phyloP scores from a whole-genome alignment of 2,113 vertebrate genomes.

The Zosterops japonicus region DNA sequence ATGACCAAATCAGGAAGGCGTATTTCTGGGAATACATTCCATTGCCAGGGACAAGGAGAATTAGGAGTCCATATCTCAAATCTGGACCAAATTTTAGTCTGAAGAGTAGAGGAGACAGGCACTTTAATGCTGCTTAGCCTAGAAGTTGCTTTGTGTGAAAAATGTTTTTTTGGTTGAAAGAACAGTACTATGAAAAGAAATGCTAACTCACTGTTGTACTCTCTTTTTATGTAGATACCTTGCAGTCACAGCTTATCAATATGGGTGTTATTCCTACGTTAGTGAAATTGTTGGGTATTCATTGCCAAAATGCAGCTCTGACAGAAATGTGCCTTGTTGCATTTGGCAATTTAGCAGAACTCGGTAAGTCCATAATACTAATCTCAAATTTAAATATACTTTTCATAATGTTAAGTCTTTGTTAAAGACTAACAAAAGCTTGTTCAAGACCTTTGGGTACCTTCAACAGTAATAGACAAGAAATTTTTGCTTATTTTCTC shows the following conservation, averaged over 20 bases:
- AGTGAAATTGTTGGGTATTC: slow-evolving; percentile 92
- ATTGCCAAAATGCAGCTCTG: slow-evolving; percentile 90
- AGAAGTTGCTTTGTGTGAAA: slow-evolving; percentile 14
- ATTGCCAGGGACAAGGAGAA: not conserved
- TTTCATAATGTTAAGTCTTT: not conserved
- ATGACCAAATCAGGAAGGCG: not conserved
- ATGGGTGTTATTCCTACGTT: slow-evolving; percentile 97
- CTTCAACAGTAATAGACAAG: not conserved
- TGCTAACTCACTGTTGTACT: slow-evolving; percentile 41
- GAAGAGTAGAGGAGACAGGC: not conserved
- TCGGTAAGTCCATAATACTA: slow-evolving; percentile 80
- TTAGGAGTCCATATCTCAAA: not conserved
- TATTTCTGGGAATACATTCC: not conserved
- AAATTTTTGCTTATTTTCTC: not conserved
- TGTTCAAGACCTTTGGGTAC: not conserved
- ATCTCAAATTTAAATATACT: not conserved
- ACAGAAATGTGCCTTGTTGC: slow-evolving; percentile 99
- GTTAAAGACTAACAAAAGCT: not conserved
- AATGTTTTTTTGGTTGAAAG: not conserved
- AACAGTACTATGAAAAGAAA: not conserved
- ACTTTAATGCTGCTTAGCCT: not conserved
- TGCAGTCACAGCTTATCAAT: slow-evolving; percentile 96
- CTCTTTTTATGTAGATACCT: slow-evolving; percentile 82
- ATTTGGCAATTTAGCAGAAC: slow-evolving; percentile 98
- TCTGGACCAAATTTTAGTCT: not conserved